These are phyloP conservation scores for Littorina saxatilis DNA, from an alignment of 1,140 invertebrate genomes.

Conservation along the genomic window DNA sequence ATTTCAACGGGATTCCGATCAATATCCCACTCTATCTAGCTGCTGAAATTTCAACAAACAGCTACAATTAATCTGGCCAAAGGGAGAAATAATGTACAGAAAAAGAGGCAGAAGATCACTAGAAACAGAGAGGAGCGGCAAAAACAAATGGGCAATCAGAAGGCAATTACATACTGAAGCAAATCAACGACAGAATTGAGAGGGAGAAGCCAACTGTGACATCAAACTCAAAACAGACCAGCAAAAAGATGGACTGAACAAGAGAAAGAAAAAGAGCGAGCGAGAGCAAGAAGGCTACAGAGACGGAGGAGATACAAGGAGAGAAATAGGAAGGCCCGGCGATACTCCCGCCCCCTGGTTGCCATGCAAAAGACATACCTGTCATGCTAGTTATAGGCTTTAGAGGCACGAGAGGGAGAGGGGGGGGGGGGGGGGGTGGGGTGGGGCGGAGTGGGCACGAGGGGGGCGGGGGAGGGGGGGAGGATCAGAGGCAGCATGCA, in stretches of 20 bases:
- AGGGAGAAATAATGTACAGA: no score
- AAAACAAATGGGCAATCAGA: no score
- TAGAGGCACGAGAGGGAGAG: background rate
- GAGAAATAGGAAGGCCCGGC: background rate
- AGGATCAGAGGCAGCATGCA: conserved; percentile 29
- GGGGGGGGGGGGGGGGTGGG: background rate
- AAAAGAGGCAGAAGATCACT: no score
- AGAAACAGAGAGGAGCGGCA: no score
- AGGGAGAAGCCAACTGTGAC: no score
- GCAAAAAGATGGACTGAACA: background rate
- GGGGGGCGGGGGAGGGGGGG: background rate
- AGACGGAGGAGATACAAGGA: background rate
- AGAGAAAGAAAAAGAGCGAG: background rate
- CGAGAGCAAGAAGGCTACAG: background rate
- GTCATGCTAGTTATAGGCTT: background rate
- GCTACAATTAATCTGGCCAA: no score
- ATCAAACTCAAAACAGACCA: background rate
- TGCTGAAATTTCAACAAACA: no score
- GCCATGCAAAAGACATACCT: background rate
- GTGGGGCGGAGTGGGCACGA: background rate
- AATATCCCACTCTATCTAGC: no score
- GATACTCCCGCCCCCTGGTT: background rate
- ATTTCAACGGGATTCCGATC: no score
- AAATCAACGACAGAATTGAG: no score
- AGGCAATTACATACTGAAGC: no score